Evolutionary conservation across 92 coral and sea anemone genomes (phyloP), one percentile per base, ranked within the genome.

Genomic region (Scolanthus callimorphus): DNA sequence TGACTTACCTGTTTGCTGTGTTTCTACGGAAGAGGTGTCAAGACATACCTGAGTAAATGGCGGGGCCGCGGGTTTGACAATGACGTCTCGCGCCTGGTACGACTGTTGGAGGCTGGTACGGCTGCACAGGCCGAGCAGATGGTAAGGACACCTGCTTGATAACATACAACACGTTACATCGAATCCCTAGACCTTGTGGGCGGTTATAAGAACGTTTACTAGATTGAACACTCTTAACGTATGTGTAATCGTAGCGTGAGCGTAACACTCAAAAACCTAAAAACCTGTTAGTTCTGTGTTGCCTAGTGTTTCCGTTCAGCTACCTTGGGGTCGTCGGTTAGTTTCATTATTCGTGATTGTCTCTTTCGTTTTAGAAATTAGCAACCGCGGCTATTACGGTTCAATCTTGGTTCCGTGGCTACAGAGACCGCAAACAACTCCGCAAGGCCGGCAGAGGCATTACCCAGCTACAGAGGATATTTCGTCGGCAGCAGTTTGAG

Each of bases 21-120:
- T 34, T 34, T 6, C 15, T 34, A 34, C 41, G 8, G 28, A 46
- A 92, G 98, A 74, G 98, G 98, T 3, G 56, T 92, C 31, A 92
- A 84, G 63, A 75, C 98, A 10, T 88, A 92, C 29, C 89, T 92
- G 23, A 78, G 98, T 70, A 92, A 92, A 51, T 92, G 98, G 98
- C 88, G 77, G 59, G 85, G 74, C 55, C 64, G 85, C 60, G 96
- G 98, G 17, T 92, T 92, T 51, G 98, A 92, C 74, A 71, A 63
- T 27, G 94, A 92, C 25, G 91, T 88, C 41, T 88, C 62, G 39
- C 63, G 91, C 57, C 75, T 92, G 25, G 74, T 90, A 1, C 68
- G 68, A 3, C 67, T 92, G 28, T 71, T 92, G 17, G 98, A 92
- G 70, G 98, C 96, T 51, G 95, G 97, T 6, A 74, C 86, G 23